Evolutionary conservation across 1,140 invertebrate species (phyloP), one percentile per base, ranked within the genome.

Genomic region (Anoplolepis gracilipes): DNA sequence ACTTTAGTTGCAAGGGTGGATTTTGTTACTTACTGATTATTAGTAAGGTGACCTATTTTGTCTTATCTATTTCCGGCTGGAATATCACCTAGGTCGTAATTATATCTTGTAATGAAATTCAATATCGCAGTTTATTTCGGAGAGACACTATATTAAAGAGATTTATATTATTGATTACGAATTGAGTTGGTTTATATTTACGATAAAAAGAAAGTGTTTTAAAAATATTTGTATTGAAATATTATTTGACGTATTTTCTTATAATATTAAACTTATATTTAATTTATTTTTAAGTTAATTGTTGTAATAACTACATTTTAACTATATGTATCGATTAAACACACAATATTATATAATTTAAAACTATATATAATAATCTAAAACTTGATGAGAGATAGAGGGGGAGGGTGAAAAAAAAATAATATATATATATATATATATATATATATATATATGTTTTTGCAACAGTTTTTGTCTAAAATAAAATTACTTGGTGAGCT

Each of bases 51-150:
- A 73, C 53, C 67, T 46, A 59, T 73, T 69, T 82, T 59, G 67
- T 39, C 53, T 72, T 81, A 81, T 81, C 53, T 81, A 59, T n/a
- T 73, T 82, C 53, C 67, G 67, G 53, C 13, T 82, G 67, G 11
- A 55, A 69, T 79, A 69, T 82, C 67, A 59, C 19, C 36, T 82
- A n/a, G 39, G 8, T 53, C 62, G 13, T 72, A 82, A 82, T 81
- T 81, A 81, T 25, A 72, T 36, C 13, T 65, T 7, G 19, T 33
- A 3, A 42, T 28, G 22, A 0, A n/a, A 70, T 72, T 72, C 39
- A 39, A 42, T 81, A 72, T 72, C 25, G 42, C 22, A 57, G 10
- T 59, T 59, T 13, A 70, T 33, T 72, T 33, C 8, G 36, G 16
- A 49, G 8, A 30, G 11, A 16, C 11, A 46, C 2, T 49, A 49